phyloP scores from a whole-genome alignment of 1,140 invertebrate genomes.

The Pseudomyrmex cubaensis region DNA sequence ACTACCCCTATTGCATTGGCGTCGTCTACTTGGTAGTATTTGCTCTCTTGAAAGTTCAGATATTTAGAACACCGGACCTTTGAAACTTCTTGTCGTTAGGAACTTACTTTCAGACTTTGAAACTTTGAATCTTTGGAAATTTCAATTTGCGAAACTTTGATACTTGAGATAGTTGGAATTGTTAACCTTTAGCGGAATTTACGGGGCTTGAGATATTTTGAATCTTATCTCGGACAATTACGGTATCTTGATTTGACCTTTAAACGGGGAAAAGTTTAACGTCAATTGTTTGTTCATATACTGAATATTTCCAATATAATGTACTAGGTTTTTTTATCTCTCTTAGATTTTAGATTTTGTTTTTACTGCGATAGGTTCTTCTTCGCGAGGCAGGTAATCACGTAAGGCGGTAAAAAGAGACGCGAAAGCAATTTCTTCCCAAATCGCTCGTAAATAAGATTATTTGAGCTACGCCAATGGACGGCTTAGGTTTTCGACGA shows the following conservation, averaged over 20 bases:
- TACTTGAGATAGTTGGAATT: conserved; percentile 53
- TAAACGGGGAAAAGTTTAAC: background rate
- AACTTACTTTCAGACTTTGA: conserved; percentile 24
- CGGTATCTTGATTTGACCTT: background rate
- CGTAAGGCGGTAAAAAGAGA: background rate
- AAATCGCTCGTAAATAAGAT: background rate
- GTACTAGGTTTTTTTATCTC: no score
- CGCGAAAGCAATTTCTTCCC: background rate
- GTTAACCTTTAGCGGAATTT: conserved; percentile 55
- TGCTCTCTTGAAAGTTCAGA: conserved; percentile 27
- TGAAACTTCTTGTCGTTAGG: conserved; percentile 45
- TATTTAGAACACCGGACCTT: conserved; percentile 51
- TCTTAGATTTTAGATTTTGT: no score
- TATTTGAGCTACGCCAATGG: conserved; percentile 6
- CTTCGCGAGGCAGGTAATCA: background rate
- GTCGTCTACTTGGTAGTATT: conserved; percentile 10
- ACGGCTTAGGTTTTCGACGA: conserved; percentile 57
- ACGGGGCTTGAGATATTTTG: conserved; percentile 17
- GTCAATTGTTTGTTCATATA: background rate
- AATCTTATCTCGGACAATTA: conserved; percentile 7
- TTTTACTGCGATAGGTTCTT: no score
- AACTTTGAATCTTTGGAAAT: conserved; percentile 57
- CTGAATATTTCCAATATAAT: no score
- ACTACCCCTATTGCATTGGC: conserved; percentile 37
- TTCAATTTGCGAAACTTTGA: conserved; percentile 54